Base-by-base conservation (phyloP, 2,888 invertebrate species). In the Sinopyrophorus schimmeli region DNA sequence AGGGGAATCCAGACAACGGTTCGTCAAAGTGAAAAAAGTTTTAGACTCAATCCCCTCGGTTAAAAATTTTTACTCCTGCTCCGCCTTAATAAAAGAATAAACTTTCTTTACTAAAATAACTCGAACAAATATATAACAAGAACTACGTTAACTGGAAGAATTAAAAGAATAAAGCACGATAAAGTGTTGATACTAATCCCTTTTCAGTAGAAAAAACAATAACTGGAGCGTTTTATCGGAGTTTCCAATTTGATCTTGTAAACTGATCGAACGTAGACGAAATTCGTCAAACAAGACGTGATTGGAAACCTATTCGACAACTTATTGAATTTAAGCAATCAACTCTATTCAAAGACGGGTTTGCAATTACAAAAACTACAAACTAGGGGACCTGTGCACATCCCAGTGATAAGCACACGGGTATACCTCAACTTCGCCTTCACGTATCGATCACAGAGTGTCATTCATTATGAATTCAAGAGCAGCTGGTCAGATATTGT, bases 401-500 rank as follows among this genome's bases (percentile, higher is more conserved):
- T n/a, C n/a, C n/a, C n/a, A n/a, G n/a, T n/a, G n/a, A n/a, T n/a
- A n/a, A n/a, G n/a, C n/a, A n/a, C n/a, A n/a, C n/a, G n/a, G n/a
- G n/a, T n/a, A n/a, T n/a, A 15, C 11, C 12, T 37, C 20, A 18
- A 6, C 21, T 18, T 12, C 11, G n/a, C 11, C 18, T 28, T 41
- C 38, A 9, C 26, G 44, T 44, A 44, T 40, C 39, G 44, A 40
- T 16, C 24, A 17, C 16, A 18, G 20, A 15, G 30, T 18, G 35
- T 14, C 24, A 40, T 41, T 51, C 46, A 35, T 51, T 51, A 47
- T 28, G 18, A 20, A 43, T 53, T 54, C 42, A 50, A 47, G 41
- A 54, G 54, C 54, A 54, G 46, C 38, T 54, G 50, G 41, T 46
- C 47, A 42, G 47, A 35, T 42, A 47, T 47, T 50, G 47, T 46